Evolutionary conservation across 2,797 vertebrate genomes (phyloP).

Genomic region (Pangasius larnaudii): DNA sequence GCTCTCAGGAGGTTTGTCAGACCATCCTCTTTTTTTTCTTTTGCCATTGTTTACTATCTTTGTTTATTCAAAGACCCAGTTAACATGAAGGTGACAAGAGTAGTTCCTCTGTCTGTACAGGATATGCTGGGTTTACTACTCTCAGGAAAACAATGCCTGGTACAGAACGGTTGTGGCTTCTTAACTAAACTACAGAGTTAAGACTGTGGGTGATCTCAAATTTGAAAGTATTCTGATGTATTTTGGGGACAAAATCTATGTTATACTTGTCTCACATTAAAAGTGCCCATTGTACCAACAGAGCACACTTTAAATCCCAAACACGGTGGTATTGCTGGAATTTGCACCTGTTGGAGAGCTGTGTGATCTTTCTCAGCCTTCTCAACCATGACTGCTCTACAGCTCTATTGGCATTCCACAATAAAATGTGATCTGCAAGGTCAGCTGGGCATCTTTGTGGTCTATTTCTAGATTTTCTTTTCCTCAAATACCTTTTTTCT

Average conservation of each 20-base stretch:
- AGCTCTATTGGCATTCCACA: slow-evolving; percentile 55
- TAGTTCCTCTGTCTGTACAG: slow-evolving; percentile 26
- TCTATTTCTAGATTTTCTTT: not conserved
- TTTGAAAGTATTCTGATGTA: not conserved
- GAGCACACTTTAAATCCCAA: slow-evolving; percentile 57
- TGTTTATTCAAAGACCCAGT: slow-evolving; percentile 50
- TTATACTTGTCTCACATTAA: not conserved
- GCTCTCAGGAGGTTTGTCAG: slow-evolving; percentile 29
- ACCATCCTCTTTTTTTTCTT: slow-evolving; percentile 38
- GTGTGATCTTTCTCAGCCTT: slow-evolving; percentile 54
- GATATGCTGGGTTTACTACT: slow-evolving; percentile 40
- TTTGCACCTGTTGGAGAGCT: slow-evolving; percentile 77
- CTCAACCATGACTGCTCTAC: slow-evolving; percentile 50
- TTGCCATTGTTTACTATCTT: slow-evolving; percentile 51
- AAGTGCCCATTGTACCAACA: not conserved
- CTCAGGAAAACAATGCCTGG: not conserved
- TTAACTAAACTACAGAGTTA: not conserved
- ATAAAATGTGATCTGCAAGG: slow-evolving; percentile 36
- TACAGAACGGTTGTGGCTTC: not conserved
- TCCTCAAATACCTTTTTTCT: not conserved
- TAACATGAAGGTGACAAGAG: slow-evolving; percentile 49
- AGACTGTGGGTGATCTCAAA: not conserved
- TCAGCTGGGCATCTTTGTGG: not conserved
- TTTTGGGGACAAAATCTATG: not conserved
- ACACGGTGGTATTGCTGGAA: slow-evolving; percentile 73